These are phyloP conservation scores for Metalampra italica DNA, from an alignment of 2,888 invertebrate species.

Conservation along the genomic window DNA sequence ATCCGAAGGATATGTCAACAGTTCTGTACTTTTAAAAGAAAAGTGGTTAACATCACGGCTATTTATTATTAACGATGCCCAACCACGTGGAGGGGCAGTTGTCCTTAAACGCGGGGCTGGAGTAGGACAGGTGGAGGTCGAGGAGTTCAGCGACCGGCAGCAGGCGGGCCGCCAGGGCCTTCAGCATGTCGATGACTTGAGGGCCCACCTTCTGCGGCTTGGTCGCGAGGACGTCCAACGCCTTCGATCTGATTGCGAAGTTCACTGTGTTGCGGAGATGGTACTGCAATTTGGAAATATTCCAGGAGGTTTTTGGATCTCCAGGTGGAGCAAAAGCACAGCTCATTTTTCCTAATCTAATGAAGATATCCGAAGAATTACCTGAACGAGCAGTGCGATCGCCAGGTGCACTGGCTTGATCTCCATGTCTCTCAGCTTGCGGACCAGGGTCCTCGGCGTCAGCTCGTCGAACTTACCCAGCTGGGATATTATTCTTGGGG, in stretches of 20 bases:
- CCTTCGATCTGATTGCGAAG: constrained; percentile 44
- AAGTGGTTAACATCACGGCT: constrained; percentile 4
- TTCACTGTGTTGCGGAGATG: constrained; percentile 60
- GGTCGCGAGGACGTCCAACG: constrained; percentile 46
- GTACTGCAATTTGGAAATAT: constrained; percentile 34
- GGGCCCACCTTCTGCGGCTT: constrained; percentile 57
- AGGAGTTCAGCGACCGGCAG: constrained; percentile 57
- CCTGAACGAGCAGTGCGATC: constrained; percentile 53
- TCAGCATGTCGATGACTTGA: constrained; percentile 52
- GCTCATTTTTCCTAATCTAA: background rate
- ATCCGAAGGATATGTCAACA: no score
- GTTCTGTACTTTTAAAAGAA: no score
- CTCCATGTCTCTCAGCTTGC: constrained; percentile 44
- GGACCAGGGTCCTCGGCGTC: constrained; percentile 47
- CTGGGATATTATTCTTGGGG: constrained; percentile 50
- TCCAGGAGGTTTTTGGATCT: no score
- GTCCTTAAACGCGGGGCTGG: constrained; percentile 62
- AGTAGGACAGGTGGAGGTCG: constrained; percentile 59
- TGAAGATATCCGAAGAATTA: no score
- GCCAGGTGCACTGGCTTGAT: constrained; percentile 59
- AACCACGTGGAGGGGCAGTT: constrained; percentile 59
- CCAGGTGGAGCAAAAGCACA: no score
- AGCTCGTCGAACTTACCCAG: constrained; percentile 55
- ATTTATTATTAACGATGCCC: constrained; percentile 64
- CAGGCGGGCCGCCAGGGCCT: constrained; percentile 44